These are phyloP conservation scores for Semotilus atromaculatus DNA, from an alignment of 2,797 vertebrate genomes.

Conservation along the genomic window DNA sequence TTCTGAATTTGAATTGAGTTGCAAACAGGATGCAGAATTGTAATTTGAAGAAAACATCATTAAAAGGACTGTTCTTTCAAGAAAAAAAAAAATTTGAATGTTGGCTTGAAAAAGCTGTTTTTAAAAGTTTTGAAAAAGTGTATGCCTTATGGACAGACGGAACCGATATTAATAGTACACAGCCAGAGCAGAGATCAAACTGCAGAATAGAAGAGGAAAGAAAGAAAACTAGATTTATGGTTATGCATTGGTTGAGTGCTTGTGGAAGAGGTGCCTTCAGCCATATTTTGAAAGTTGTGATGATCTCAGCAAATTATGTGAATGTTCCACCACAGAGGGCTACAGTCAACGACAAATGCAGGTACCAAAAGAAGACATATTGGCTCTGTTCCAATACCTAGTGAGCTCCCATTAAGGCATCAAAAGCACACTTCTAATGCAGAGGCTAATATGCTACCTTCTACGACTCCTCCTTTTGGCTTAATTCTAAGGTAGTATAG, in stretches of 20 bases:
- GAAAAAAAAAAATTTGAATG: not conserved
- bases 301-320: not conserved
- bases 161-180: not conserved
- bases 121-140: not conserved
- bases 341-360: not conserved
- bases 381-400: not conserved
- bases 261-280: not conserved
- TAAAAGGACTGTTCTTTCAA: not conserved
- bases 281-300: not conserved
- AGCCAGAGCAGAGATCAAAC: not conserved
- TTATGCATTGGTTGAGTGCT: slow-evolving; percentile 5
- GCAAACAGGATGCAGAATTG: not conserved
- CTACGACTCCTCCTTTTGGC: not conserved
- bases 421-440: not conserved
- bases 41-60: not conserved
- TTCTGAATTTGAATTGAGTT: not conserved
- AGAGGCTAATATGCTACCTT: not conserved
- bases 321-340: not conserved
- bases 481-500: not conserved
- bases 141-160: not conserved
- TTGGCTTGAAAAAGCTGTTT: not conserved
- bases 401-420: not conserved
- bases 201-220: not conserved
- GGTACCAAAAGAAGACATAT: not conserved
- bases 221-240: slow-evolving; percentile 1